phyloP scores from a whole-genome alignment of 2,113 vertebrate species.

The Pavo muticus region DNA sequence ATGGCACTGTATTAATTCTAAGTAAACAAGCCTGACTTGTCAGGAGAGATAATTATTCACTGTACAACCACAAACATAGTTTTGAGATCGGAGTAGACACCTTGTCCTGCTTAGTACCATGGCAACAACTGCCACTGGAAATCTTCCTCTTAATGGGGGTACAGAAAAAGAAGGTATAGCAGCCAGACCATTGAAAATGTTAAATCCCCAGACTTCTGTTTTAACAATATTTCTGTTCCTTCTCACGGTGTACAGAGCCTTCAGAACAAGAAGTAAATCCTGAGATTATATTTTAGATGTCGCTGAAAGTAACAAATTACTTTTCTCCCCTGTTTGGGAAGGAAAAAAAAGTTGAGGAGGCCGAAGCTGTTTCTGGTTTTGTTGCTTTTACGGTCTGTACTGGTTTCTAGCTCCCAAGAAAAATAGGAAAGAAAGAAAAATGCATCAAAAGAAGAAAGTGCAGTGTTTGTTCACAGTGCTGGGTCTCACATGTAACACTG shows the following conservation, averaged over 20 bases:
- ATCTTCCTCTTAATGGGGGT: not conserved
- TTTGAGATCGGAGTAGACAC: conserved; percentile 22
- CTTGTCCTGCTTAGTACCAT: conserved; percentile 14
- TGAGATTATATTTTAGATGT: not conserved
- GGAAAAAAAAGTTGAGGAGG: not conserved
- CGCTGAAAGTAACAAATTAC: not conserved
- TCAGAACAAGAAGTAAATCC: not conserved
- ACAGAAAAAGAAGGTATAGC: not conserved
- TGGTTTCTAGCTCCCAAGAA: not conserved
- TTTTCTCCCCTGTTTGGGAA: not conserved
- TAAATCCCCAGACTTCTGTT: not conserved
- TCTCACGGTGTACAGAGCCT: not conserved
- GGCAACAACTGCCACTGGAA: conserved; percentile 48
- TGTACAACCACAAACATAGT: not conserved
- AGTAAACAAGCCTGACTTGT: conserved; percentile 6
- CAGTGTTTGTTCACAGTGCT: not conserved
- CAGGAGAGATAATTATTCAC: conserved; percentile 41
- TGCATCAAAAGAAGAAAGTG: not conserved
- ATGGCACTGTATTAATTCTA: not conserved
- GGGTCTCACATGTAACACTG: not conserved
- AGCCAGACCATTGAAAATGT: not conserved
- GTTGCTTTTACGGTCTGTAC: not conserved
- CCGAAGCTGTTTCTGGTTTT: not conserved
- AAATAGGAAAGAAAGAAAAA: conserved; percentile 9
- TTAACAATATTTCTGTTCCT: not conserved